Percentiles rank a stretch among this genome's conserved stretches.
Conservation (phyloP, 2,113 vertebrate species). For the Rutilus rutilus region DNA sequence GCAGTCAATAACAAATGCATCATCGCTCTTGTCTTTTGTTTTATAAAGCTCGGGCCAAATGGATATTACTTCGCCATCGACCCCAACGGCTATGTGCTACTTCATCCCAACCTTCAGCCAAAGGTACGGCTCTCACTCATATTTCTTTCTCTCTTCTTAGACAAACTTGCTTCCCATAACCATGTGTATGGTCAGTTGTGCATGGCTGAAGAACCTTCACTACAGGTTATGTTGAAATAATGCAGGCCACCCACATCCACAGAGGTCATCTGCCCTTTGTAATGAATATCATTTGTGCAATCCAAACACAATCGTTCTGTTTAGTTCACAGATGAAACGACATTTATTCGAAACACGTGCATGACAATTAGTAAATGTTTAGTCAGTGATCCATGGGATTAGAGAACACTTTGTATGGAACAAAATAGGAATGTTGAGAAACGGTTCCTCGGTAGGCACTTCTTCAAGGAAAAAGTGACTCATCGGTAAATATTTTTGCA, state of each 20-base stretch:
- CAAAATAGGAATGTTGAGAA: not conserved
- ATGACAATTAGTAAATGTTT: conserved; percentile 19
- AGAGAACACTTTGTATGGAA: conserved; percentile 3
- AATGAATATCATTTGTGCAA: conserved; percentile 16
- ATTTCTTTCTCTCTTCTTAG: conserved; percentile 10
- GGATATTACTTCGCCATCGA: conserved; percentile 99
- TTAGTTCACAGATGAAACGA: conserved; percentile 22
- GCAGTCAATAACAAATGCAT: not conserved
- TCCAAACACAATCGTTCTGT: conserved; percentile 29
- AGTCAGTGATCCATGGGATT: conserved; percentile 30
- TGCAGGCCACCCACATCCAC: conserved; percentile 21
- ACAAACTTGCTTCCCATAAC: not conserved
- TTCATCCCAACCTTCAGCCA: conserved; percentile 96
- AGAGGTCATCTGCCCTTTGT: conserved; percentile 38
- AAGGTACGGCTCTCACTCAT: conserved; percentile 76
- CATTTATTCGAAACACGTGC: conserved; percentile 16
- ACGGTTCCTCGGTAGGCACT: not conserved
- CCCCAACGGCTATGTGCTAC: conserved; percentile 95
- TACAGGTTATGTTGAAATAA: conserved; percentile 8
- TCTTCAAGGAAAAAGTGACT: conserved; percentile 33
- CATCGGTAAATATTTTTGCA: conserved; percentile 5
- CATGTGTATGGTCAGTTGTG: not conserved
- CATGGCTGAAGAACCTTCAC: not conserved
- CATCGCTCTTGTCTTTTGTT: not conserved
- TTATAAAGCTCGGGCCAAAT: conserved; percentile 89